Evolutionary conservation across 2,888 invertebrate species (phyloP), one percentile per base, ranked within the genome.

Genomic region (Drosophila recens): DNA sequence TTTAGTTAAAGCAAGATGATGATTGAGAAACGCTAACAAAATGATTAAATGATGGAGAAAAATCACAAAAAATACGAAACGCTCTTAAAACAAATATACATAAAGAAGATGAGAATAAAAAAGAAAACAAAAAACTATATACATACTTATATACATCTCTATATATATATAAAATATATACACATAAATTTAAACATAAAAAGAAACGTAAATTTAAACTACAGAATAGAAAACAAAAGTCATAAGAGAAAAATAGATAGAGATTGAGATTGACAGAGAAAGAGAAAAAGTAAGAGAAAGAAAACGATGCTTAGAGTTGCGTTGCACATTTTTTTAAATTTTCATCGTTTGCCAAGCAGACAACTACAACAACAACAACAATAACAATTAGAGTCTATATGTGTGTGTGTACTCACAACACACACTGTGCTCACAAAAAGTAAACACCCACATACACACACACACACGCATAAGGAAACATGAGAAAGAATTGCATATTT

Each of bases 331-430:
- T 83, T 87, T 84, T 57, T 40, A 58, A 69, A 82, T 83, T 73
- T 86, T 86, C 89, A 86, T 89, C 86, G 86, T 87, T 86, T 86
- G 86, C 86, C 86, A 85, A 89, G 87, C 86, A 86, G 89, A 89
- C 86, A 85, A 75, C 68, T 64, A 63, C 40, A 49, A 51, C 45
- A 43, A 33, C 89, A 82, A 75, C 67, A 66, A 56, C 38, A 68
- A 69, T 64, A 68, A 65, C 68, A 83, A 67, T 75, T 61, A 57
- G 62, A 27, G 48, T 49, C 67, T 72, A 67, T 57, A 45, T 45
- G 45, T 53, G 64, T 38, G 36, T 42, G 63, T 27, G 51, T 45
- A 57, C 67, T 64, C 68, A 72, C 68, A 58, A 34, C 61, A 52
- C 40, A 63, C 46, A 66, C 30, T 53, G 17, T 53, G 43, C 62